These are phyloP conservation scores for Phainopepla nitens DNA, from an alignment of 2,113 vertebrate species.

Conservation along the genomic window DNA sequence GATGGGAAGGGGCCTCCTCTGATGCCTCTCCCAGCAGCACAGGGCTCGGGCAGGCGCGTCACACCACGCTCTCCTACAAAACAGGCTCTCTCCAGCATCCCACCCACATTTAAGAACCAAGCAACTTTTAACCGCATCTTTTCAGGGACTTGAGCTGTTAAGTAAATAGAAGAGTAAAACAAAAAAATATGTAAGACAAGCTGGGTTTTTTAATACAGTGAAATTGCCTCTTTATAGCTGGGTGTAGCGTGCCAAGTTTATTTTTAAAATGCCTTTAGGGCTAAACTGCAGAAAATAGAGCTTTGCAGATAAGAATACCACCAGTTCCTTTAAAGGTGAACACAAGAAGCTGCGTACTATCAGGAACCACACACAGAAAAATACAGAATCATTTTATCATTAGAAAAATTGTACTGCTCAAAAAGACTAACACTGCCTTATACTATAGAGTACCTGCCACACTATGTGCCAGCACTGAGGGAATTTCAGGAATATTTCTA, in stretches of 20 bases:
- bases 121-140: background rate
- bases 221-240: background rate
- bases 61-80: background rate
- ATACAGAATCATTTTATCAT: background rate
- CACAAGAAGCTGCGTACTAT: background rate
- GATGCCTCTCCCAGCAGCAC: background rate
- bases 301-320: background rate
- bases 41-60: rapidly evolving
- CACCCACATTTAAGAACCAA: background rate
- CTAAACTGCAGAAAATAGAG: background rate
- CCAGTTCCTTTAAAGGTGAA: background rate
- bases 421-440: background rate
- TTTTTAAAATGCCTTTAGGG: constrained; percentile 26
- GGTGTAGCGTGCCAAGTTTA: background rate
- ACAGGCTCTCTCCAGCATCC: background rate
- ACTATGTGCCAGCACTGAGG: background rate
- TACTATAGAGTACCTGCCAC: background rate
- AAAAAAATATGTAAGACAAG: background rate
- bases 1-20: background rate
- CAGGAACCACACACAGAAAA: background rate
- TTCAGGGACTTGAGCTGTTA: background rate
- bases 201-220: background rate
- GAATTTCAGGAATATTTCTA: background rate
- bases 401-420: background rate
- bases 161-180: background rate